Base-by-base conservation (phyloP, 1,140 invertebrate genomes). In the Ceratoteleas bidentatus region DNA sequence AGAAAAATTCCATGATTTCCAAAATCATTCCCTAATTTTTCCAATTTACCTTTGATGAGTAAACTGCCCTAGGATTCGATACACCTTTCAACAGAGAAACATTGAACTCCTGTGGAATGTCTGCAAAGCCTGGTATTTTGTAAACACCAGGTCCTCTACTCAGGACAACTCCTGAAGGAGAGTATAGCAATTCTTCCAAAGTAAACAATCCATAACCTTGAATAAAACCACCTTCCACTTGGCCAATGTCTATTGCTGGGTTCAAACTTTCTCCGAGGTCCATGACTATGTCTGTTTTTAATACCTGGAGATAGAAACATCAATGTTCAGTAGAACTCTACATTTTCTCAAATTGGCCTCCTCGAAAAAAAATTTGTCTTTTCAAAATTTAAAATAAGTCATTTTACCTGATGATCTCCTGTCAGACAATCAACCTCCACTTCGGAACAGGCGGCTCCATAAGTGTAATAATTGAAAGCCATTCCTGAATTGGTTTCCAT, bases 1-100 rank as follows among this genome's bases (percentile, higher is more conserved):
- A n/a, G n/a, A n/a, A n/a, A n/a, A n/a, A n/a, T n/a, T n/a, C n/a
- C n/a, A n/a, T n/a, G n/a, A n/a, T n/a, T n/a, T n/a, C n/a, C n/a
- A n/a, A n/a, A n/a, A n/a, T n/a, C n/a, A n/a, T n/a, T n/a, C n/a
- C n/a, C n/a, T n/a, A n/a, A n/a, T n/a, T n/a, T n/a, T n/a, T n/a
- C n/a, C n/a, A n/a, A n/a, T n/a, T n/a, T n/a, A 75, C 97, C 94
- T 99, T 99, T 6, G 98, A 99, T 0, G 98, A 99, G 89, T 96
- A 99, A 6, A 99, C 95, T 52, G 97, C 98, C 86, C 95, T 93
- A 7, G 96, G 95, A 93, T 99, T 99, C 0, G 95, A 93, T 38
- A 95, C 94, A 15, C 96, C 96, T 90, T 97, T 97, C 0, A 99
- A 91, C 38, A 99, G 90, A 13, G 97, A 96, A 0, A 99, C 98